Evolutionary conservation across 2,113 vertebrate genomes (phyloP).

Genomic region (Anguilla japonica): DNA sequence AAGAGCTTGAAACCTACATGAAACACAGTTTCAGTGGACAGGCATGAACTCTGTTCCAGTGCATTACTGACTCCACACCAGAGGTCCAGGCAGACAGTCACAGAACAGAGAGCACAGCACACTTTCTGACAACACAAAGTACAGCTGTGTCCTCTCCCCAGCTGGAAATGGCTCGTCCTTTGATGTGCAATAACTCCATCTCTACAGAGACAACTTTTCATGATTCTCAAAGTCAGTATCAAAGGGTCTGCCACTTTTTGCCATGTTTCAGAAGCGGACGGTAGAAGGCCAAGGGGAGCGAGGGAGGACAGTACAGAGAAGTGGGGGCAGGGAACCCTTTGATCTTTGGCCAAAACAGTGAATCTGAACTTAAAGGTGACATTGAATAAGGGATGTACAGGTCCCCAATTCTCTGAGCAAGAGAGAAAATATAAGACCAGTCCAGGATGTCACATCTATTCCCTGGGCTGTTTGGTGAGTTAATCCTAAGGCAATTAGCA

Average conservation of each 20-base stretch:
- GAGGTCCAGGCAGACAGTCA: background rate
- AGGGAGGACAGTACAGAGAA: constrained; percentile 45
- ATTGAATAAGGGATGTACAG: constrained; percentile 65
- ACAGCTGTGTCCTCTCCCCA: background rate
- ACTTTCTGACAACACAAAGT: background rate
- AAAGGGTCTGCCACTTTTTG: constrained; percentile 56
- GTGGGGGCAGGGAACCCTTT: constrained; percentile 64
- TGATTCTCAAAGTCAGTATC: constrained; percentile 68
- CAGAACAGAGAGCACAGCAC: background rate
- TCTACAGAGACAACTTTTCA: constrained; percentile 53
- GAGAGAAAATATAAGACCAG: constrained; percentile 52
- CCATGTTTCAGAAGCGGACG: constrained; percentile 45
- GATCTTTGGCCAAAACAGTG: constrained; percentile 64
- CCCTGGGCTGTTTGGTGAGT: constrained; percentile 58
- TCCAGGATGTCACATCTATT: constrained; percentile 64
- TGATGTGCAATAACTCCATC: background rate
- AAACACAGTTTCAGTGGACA: background rate
- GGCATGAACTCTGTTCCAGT: background rate
- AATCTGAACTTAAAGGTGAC: constrained; percentile 48
- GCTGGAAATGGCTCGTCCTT: background rate
- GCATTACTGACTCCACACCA: background rate
- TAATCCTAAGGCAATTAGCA: constrained; percentile 73
- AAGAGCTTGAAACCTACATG: too few species aligned
- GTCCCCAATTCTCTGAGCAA: constrained; percentile 60
- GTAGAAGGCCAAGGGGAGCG: constrained; percentile 32